phyloP scores from a whole-genome alignment of 1,140 invertebrate genomes.

The Zaprionus taronus region DNA sequence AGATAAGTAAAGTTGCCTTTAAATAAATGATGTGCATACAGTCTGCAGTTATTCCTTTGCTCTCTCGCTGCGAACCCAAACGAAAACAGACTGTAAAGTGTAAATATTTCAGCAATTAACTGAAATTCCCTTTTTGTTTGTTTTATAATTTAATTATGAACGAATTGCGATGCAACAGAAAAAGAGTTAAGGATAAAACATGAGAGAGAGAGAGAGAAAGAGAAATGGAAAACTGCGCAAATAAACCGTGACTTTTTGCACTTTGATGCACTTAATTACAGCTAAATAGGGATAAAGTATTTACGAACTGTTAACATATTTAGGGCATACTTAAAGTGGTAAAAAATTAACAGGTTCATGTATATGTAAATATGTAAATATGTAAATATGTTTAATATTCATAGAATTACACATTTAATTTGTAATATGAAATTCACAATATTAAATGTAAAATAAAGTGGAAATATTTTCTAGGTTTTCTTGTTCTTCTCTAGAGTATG shows the following conservation, averaged over 20 bases:
- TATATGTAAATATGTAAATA: too few species aligned
- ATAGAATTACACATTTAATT: too few species aligned
- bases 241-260: conserved; percentile 1
- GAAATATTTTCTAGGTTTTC: too few species aligned
- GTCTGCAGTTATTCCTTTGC: background rate
- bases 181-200: background rate
- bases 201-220: background rate
- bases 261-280: background rate
- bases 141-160: conserved; percentile 3
- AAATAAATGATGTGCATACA: conserved; percentile 1
- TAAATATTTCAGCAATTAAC: background rate
- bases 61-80: background rate
- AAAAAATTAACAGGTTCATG: too few species aligned
- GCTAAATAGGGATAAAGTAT: background rate
- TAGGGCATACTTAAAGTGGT: too few species aligned
- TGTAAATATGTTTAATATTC: too few species aligned
- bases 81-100: background rate
- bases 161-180: background rate
- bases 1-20: background rate
- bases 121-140: background rate
- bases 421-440: too few species aligned
- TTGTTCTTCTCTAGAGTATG: too few species aligned
- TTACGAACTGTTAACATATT: background rate
- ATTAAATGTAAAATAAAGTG: too few species aligned
- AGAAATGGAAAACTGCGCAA: background rate